Evolutionary conservation across 1,140 invertebrate genomes (phyloP).

Genomic region (Branchinecta lindahli): DNA sequence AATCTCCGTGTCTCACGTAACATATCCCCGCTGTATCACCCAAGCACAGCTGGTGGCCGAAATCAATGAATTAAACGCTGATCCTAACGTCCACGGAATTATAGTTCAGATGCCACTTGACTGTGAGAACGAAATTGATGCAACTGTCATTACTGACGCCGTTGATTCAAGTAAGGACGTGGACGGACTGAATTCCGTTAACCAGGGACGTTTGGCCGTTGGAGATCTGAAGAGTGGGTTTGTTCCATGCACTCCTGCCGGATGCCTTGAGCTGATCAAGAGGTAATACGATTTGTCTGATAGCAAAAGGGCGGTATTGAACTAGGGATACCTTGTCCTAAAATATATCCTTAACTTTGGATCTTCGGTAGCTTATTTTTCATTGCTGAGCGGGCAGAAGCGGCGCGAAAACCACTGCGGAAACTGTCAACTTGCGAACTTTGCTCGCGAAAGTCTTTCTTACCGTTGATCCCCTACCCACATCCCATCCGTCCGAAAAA

Average conservation of each 20-base stretch:
- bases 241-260: slow-evolving; percentile 81
- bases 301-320: neutral
- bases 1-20: slow-evolving; percentile 61
- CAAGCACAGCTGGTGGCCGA: slow-evolving; percentile 52
- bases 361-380: neutral
- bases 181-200: slow-evolving; percentile 77
- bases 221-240: slow-evolving; percentile 67
- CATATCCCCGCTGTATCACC: slow-evolving; percentile 62
- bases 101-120: slow-evolving; percentile 96
- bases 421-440: too few relatives aligned
- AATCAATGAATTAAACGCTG: slow-evolving; percentile 62
- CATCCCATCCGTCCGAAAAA: too few relatives aligned
- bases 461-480: too few relatives aligned
- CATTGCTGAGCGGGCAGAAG: neutral
- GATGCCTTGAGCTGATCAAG: slow-evolving; percentile 81
- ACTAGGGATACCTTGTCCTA: too few relatives aligned
- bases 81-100: slow-evolving; percentile 76
- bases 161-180: slow-evolving; percentile 82
- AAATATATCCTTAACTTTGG: too few relatives aligned
- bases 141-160: slow-evolving; percentile 67
- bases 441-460: too few relatives aligned
- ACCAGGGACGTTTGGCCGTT: slow-evolving; percentile 70
- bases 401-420: too few relatives aligned
- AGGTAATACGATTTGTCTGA: slow-evolving; percentile 29
- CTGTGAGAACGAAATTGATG: slow-evolving; percentile 59